Percentiles rank a stretch among this genome's conserved stretches.
phyloP scores from a whole-genome alignment of 2,113 vertebrate genomes.

The Caranx melampygus region DNA sequence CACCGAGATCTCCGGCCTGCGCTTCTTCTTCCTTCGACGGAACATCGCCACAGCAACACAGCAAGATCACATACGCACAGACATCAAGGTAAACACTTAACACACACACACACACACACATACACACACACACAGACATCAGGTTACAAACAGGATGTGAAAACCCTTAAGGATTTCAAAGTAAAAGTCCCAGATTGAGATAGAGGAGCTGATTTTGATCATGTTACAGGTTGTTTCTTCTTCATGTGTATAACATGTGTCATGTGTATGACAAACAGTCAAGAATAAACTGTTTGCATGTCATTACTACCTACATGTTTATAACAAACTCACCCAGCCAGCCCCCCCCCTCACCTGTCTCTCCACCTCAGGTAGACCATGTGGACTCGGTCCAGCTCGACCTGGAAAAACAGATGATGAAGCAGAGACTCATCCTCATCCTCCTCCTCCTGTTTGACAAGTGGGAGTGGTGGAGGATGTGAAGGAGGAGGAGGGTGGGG shows the following conservation, averaged over 20 bases:
- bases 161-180: no score
- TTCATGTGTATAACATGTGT: no score
- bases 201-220: no score
- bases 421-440: neutral
- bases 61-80: neutral
- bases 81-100: neutral
- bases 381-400: neutral
- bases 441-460: slow-evolving; percentile 9
- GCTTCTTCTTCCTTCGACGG: slow-evolving; percentile 91
- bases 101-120: neutral
- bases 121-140: neutral
- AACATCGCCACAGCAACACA: slow-evolving; percentile 83
- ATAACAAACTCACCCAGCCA: no score
- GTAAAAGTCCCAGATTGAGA: no score
- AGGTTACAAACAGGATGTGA: no score
- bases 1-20: slow-evolving; percentile 89
- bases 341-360: slow-evolving; percentile 24
- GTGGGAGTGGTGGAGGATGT: slow-evolving; percentile 13
- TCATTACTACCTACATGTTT: no score
- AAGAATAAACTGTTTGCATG: no score
- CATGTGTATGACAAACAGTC: no score
- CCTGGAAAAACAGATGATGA: slow-evolving; percentile 22
- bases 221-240: no score
- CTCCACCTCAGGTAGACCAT: slow-evolving; percentile 1
- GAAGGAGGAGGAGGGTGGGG: neutral